Evolutionary conservation across 2,888 invertebrate genomes (phyloP).

Genomic region (Camptogramma bilineatum): DNA sequence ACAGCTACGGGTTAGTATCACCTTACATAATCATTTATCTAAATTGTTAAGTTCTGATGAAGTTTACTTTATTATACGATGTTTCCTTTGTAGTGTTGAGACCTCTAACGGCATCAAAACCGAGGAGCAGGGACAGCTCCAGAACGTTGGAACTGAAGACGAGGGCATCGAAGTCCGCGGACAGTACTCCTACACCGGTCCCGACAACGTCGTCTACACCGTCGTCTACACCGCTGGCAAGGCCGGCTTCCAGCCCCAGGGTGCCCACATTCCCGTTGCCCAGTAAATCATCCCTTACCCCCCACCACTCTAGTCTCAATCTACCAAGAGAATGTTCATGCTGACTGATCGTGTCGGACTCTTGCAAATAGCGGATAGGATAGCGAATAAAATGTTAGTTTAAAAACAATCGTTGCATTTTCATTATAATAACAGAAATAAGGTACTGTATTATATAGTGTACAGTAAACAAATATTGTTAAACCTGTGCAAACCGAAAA

Average conservation of each 20-base stretch:
- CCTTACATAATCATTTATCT: not conserved
- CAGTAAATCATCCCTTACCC: conserved; percentile 30
- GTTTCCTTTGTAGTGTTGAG: conserved; percentile 53
- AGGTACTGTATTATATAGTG: no score
- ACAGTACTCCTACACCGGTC: conserved; percentile 71
- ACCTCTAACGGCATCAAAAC: conserved; percentile 69
- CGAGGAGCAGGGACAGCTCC: conserved; percentile 64
- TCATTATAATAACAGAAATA: not conserved
- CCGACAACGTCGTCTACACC: conserved; percentile 75
- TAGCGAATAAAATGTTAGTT: conserved; percentile 51
- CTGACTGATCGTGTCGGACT: conserved; percentile 42
- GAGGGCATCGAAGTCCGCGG: conserved; percentile 80
- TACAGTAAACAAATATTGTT: not conserved
- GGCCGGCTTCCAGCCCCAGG: conserved; percentile 81
- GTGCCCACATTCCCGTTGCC: conserved; percentile 59
- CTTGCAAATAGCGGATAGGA: conserved; percentile 48
- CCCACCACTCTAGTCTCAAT: conserved; percentile 44
- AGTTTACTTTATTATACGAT: not conserved
- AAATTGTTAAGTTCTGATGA: not conserved
- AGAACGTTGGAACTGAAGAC: conserved; percentile 74
- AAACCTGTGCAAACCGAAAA: no score
- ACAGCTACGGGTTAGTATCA: conserved; percentile 56
- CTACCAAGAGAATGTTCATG: conserved; percentile 38
- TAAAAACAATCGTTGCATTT: conserved; percentile 16
- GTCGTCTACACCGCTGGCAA: conserved; percentile 82